These are phyloP conservation scores for Tupiocoris notatus DNA, from an alignment of 2,888 invertebrate genomes.

Conservation along the genomic window DNA sequence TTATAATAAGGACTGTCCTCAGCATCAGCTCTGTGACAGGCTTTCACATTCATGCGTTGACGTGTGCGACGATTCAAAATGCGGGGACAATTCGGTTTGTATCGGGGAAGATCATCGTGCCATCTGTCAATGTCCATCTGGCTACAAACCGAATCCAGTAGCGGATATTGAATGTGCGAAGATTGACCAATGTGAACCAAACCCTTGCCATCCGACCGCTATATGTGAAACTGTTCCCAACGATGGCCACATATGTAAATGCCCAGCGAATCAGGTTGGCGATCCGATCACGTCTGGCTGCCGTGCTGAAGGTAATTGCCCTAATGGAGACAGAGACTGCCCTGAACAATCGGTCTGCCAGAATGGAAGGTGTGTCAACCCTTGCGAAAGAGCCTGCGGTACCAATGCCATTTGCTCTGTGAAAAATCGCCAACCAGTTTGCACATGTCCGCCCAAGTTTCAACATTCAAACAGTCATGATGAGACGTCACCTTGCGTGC, in stretches of 20 bases:
- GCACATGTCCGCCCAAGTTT: conserved; percentile 75
- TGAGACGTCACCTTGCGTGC: conserved; percentile 66
- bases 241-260: conserved; percentile 73
- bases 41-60: conserved; percentile 78
- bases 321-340: conserved; percentile 71
- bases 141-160: conserved; percentile 74
- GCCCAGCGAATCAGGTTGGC: conserved; percentile 72
- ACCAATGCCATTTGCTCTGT: conserved; percentile 77
- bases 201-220: conserved; percentile 78
- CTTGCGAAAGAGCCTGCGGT: conserved; percentile 79
- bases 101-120: conserved; percentile 75
- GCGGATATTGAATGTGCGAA: conserved; percentile 79
- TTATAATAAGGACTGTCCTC: conserved; percentile 79
- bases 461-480: conserved; percentile 60
- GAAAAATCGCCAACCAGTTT: conserved; percentile 72
- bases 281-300: conserved; percentile 77
- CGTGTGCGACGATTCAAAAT: conserved; percentile 77
- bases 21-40: conserved; percentile 76
- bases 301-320: conserved; percentile 72
- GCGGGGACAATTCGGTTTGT: conserved; percentile 84
- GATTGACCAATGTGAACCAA: conserved; percentile 68
- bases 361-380: conserved; percentile 71
- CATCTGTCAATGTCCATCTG: conserved; percentile 82
- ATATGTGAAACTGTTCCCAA: conserved; percentile 69
- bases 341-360: conserved; percentile 71